Evolutionary conservation across 1,140 invertebrate species (phyloP).

Genomic region (Manduca sexta): DNA sequence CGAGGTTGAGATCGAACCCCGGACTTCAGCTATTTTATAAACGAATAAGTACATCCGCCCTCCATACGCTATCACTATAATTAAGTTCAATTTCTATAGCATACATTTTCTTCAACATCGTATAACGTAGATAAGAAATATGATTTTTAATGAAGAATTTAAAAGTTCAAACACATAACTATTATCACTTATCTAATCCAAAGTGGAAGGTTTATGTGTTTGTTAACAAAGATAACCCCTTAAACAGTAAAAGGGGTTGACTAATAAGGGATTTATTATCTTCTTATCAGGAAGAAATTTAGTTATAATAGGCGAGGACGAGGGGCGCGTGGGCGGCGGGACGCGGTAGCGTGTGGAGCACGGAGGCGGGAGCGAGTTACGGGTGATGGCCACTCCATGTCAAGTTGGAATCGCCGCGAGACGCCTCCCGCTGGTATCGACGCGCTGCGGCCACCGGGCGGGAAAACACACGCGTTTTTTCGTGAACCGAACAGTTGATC

Average conservation of each 20-base stretch:
- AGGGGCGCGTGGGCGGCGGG: slow-evolving; percentile 31
- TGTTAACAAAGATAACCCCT: neutral
- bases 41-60: no score
- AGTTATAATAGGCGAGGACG: slow-evolving; percentile 23
- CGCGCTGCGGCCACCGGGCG: slow-evolving; percentile 6
- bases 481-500: slow-evolving; percentile 3
- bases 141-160: no score
- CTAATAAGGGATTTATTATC: slow-evolving; percentile 27
- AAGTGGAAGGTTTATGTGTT: neutral
- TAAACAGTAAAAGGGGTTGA: slow-evolving; percentile 18
- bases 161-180: no score
- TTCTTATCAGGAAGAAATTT: slow-evolving; percentile 4
- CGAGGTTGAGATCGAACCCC: no score
- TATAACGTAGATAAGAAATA: no score
- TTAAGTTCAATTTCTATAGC: neutral
- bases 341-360: slow-evolving; percentile 25
- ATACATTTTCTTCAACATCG: neutral
- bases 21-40: no score
- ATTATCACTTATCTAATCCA: no score
- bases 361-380: slow-evolving; percentile 34
- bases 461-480: slow-evolving; percentile 13
- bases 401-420: slow-evolving; percentile 40
- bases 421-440: slow-evolving; percentile 29
- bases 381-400: slow-evolving; percentile 50
- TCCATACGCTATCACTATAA: neutral